Conservation (phyloP, 2,888 invertebrate species). For the Trichopria drosophilae region DNA sequence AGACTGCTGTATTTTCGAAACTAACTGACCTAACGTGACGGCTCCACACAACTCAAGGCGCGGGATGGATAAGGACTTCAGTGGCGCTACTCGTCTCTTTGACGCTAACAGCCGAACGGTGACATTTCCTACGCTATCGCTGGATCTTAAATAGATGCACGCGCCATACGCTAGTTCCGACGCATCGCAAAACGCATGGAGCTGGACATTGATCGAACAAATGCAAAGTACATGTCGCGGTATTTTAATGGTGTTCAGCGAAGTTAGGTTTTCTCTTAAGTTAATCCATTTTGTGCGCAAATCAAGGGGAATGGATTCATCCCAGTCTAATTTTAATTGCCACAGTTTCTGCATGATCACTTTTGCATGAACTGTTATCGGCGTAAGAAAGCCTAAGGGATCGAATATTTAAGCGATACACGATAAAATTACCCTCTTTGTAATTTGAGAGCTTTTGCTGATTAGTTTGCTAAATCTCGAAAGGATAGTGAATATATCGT, state of each 20-base stretch:
- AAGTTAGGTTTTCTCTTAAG: not conserved
- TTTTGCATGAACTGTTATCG: not conserved
- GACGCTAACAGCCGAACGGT: not conserved
- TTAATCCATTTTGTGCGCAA: not conserved
- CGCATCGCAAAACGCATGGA: conserved; percentile 19
- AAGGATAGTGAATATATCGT: conserved; percentile 29
- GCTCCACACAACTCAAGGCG: too few species aligned
- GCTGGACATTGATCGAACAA: not conserved
- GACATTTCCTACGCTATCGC: not conserved
- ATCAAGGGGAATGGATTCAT: conserved; percentile 10
- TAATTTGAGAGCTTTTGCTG: not conserved
- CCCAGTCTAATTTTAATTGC: conserved; percentile 4
- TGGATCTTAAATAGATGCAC: conserved; percentile 11
- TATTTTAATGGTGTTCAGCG: conserved; percentile 8
- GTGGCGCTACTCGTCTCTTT: not conserved
- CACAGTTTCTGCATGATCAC: not conserved
- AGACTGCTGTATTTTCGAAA: not conserved
- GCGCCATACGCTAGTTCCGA: conserved; percentile 20
- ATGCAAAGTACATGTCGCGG: conserved; percentile 4
- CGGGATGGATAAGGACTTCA: not conserved
- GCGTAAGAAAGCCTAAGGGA: conserved; percentile 3
- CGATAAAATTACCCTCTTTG: not conserved
- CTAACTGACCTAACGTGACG: not conserved
- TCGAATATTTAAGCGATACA: conserved; percentile 2
- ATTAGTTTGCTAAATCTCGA: conserved; percentile 27